A percentile compares a stretch with the other conserved stretches of the same genome.
Evolutionary conservation across 2,113 vertebrate genomes (phyloP).

Genomic region (Oreotragus oreotragus): DNA sequence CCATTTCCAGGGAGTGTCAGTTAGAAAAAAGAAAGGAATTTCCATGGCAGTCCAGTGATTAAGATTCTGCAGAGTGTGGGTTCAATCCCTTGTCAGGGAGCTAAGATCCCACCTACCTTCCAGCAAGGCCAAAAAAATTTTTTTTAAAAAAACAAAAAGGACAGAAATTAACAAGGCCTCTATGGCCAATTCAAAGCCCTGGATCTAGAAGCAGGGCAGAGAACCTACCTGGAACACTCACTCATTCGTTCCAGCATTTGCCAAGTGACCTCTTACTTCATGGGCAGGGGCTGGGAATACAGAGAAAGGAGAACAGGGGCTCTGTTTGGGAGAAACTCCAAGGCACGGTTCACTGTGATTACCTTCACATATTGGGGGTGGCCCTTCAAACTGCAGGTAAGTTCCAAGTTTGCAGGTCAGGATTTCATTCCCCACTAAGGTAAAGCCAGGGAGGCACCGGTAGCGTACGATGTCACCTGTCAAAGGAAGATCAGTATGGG

Average conservation of each 20-base stretch:
- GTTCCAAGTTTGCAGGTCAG: conserved; percentile 92
- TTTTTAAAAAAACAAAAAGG: neutral
- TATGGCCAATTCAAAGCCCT: neutral
- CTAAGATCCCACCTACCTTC: neutral
- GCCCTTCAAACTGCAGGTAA: conserved; percentile 93
- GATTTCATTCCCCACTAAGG: conserved; percentile 91
- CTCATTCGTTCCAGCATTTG: neutral
- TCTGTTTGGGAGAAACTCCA: neutral
- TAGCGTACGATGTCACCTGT: conserved; percentile 95
- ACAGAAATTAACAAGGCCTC: neutral
- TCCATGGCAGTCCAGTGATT: neutral
- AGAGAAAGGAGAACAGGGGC: neutral
- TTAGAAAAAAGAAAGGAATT: neutral
- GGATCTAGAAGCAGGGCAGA: neutral
- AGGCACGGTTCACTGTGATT: neutral
- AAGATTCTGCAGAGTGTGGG: neutral
- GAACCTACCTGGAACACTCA: neutral
- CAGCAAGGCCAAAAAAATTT: neutral
- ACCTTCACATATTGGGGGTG: conserved; percentile 96
- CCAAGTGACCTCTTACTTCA: neutral
- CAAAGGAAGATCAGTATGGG: neutral
- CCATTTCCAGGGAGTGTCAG: neutral
- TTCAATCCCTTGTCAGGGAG: neutral
- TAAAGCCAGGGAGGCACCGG: conserved; percentile 93
- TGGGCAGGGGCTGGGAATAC: neutral